Evolutionary conservation across 1,140 invertebrate species (phyloP).

Genomic region (Pantala flavescens): DNA sequence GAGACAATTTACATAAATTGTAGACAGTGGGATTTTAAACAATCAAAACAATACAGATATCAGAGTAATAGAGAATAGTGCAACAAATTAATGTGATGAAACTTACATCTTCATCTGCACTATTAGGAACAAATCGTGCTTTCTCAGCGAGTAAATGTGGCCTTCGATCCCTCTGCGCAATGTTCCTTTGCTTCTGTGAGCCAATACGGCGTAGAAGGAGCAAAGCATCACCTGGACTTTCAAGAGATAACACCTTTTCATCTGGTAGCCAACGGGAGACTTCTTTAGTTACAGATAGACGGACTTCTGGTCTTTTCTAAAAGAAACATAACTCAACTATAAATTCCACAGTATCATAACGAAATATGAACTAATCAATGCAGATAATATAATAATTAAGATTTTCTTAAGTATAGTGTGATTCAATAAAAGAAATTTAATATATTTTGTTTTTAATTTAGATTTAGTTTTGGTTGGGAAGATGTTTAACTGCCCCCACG

Average conservation of each 20-base stretch:
- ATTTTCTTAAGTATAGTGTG: too few species aligned
- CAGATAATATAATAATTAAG: too few species aligned
- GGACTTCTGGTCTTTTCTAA: conserved; percentile 58
- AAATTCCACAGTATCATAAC: too few species aligned
- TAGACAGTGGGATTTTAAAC: too few species aligned
- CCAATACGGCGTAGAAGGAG: conserved; percentile 69
- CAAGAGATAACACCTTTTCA: conserved; percentile 67
- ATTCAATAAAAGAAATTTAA: too few species aligned
- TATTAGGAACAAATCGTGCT: conserved; percentile 52
- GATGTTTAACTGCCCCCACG: too few species aligned
- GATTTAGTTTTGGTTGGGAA: too few species aligned
- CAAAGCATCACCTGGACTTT: conserved; percentile 63
- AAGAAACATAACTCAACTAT: too few species aligned
- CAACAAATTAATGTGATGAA: conserved; percentile 20
- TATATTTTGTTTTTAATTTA: too few species aligned
- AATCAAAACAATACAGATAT: conserved; percentile 6
- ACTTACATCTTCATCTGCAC: conserved; percentile 29
- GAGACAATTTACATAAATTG: too few species aligned
- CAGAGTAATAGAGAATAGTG: too few species aligned
- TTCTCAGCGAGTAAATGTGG: conserved; percentile 73
- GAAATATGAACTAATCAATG: too few species aligned
- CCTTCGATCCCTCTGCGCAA: conserved; percentile 64
- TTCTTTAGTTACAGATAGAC: conserved; percentile 61
- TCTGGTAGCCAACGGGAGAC: conserved; percentile 69
- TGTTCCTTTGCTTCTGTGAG: conserved; percentile 61